Percentiles rank a stretch among this genome's conserved stretches.
Conservation (phyloP, 2,113 vertebrate genomes). For the human (Homo sapiens) region GRCh38 chr16:54766501-54767000, state of each 20-base stretch:
- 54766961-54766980: not conserved
- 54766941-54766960: no score
- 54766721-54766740: not conserved
- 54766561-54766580: not conserved
- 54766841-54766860: not conserved
- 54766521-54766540: slow-evolving; percentile 26
- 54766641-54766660: not conserved
- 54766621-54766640: not conserved
- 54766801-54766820: not conserved
- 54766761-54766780: not conserved
- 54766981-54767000: not conserved
- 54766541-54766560: not conserved
- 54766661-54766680: not conserved
- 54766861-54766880: not conserved
- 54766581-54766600: not conserved
- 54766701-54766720: not conserved
- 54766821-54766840: not conserved
- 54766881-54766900: not conserved
- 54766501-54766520: not conserved
- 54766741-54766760: not conserved
- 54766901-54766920: not conserved
- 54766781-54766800: not conserved
- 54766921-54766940: not conserved
- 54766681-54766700: not conserved
- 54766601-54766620: not conserved